phyloP scores from a whole-genome alignment of 2,113 vertebrate species.

The Saguinus imperator region DNA sequence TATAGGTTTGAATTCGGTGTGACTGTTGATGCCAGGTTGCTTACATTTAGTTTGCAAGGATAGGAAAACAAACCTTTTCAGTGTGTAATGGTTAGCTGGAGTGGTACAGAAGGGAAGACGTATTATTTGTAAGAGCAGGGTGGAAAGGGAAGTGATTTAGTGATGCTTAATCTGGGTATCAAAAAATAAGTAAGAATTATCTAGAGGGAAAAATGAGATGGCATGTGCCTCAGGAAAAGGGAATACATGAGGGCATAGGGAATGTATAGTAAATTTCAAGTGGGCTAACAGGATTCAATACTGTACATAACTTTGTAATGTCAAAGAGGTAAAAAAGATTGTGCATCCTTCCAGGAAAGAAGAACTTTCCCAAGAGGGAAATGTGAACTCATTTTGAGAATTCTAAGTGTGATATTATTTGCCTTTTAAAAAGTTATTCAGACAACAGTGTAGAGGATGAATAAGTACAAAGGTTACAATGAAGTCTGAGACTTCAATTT shows the following conservation, averaged over 20 bases:
- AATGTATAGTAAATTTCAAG: background rate
- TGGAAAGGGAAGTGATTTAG: background rate
- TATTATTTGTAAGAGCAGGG: background rate
- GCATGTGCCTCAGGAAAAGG: background rate
- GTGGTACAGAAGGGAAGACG: background rate
- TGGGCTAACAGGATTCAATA: background rate
- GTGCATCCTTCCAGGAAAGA: background rate
- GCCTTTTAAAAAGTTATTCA: background rate
- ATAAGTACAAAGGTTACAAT: background rate
- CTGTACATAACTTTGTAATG: background rate
- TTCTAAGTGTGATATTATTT: background rate
- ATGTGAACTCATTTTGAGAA: background rate
- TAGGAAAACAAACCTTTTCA: background rate
- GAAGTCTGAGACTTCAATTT: background rate
- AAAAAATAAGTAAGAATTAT: background rate
- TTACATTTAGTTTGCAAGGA: background rate
- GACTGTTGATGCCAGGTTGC: background rate
- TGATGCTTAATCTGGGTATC: background rate
- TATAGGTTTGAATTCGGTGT: background rate
- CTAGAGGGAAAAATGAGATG: background rate
- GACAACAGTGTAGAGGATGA: background rate
- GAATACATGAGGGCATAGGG: background rate
- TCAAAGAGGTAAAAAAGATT: background rate
- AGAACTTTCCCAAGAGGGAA: background rate
- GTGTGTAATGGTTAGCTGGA: background rate